Conservation (phyloP, 2,888 invertebrate species). For the Brachyptera risi region DNA sequence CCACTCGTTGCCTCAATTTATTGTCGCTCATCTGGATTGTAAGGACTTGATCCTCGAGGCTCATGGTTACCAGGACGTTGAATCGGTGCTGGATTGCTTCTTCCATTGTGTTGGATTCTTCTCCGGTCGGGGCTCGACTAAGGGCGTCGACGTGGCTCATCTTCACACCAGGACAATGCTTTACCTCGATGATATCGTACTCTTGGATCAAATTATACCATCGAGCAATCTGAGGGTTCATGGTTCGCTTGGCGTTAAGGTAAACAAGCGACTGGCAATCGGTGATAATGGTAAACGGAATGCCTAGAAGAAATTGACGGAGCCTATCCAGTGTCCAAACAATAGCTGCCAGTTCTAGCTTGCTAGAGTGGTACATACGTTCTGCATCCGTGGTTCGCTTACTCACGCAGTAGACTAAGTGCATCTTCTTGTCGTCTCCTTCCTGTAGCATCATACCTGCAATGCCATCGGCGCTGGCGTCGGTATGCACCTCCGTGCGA, state of each 20-base stretch:
- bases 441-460: background rate
- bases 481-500: slow-evolving; percentile 27
- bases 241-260: background rate
- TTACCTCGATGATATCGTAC: background rate
- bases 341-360: background rate
- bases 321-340: background rate
- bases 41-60: background rate
- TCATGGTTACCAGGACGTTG: background rate
- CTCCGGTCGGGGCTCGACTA: background rate
- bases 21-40: background rate
- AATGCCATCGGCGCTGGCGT: background rate
- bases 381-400: background rate
- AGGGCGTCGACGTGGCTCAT: background rate
- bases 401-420: background rate
- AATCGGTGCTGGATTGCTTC: background rate
- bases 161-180: background rate
- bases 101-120: background rate
- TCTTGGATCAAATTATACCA: background rate
- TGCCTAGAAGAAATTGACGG: background rate
- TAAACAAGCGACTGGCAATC: background rate
- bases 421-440: background rate
- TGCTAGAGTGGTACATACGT: background rate
- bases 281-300: background rate
- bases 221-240: background rate
- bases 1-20: background rate